Evolutionary conservation across 1,140 invertebrate genomes (phyloP), one percentile per base, ranked within the genome.

Genomic region (Tetragonula clypearis): DNA sequence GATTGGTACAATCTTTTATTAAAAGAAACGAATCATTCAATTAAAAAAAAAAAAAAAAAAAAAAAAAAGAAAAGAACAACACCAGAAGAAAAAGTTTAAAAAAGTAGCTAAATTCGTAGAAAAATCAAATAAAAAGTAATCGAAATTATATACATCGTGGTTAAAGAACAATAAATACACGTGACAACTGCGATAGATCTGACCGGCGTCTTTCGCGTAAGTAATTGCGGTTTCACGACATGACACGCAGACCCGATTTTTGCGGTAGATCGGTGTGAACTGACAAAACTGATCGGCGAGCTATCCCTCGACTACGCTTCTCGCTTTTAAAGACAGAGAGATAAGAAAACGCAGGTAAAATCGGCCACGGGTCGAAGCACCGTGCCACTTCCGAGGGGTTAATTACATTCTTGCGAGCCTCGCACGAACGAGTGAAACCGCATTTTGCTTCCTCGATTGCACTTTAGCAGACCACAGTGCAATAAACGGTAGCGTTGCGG

Each of bases 381-480:
- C 84, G 72, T 86, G 77, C 69, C 86, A 82, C 79, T 84, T 82
- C 79, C 83, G 88, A 89, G 88, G 72, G 88, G 91, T 91, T 92
- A 92, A 92, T 92, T 88, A 91, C 89, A 87, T 89, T 91, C 90
- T 88, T 88, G 86, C 85, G 79, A 85, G 75, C 88, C 85, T 56
- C 86, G 89, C 85, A 90, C 85, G 90, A 91, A 92, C 89, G 87
- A 88, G 90, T 87, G 84, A 92, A 92, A 92, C 90, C 91, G 87
- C 92, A 92, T 87, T 78, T 80, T 86, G 84, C 88, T 90, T 91
- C 86, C 89, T 92, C 92, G 88, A 92, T 91, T 87, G 90, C 91
- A 89, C 87, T 90, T 92, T 88, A 87, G 75, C 87, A 90, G 79
- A 92, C 92, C 92, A 91, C 92, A 91, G 85, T 92, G 86, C 88